These are phyloP conservation scores for Micoletzkya japonica DNA, from an alignment of 2,888 invertebrate genomes.

Conservation along the genomic window DNA sequence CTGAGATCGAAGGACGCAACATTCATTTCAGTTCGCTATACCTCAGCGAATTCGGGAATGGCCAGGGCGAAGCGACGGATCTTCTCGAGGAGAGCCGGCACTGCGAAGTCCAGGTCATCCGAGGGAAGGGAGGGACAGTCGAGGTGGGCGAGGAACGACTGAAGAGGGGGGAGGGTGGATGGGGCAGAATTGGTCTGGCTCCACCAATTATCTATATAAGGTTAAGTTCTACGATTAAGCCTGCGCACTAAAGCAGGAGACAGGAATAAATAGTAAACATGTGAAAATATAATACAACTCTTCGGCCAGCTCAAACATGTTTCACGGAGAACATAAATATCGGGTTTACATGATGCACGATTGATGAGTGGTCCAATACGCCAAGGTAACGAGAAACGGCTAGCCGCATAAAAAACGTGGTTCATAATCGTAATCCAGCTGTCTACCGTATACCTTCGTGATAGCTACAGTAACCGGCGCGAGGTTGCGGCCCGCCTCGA, in stretches of 20 bases:
- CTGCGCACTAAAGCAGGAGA: too few species aligned
- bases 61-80: not conserved
- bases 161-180: not conserved
- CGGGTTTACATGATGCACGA: too few species aligned
- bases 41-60: slow-evolving; percentile 5
- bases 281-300: too few species aligned
- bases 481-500: not conserved
- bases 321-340: too few species aligned
- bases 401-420: too few species aligned
- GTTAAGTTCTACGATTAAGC: too few species aligned
- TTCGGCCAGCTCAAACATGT: too few species aligned
- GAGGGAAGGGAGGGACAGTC: not conserved
- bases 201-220: too few species aligned
- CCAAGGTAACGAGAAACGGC: too few species aligned
- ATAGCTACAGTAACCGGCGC: slow-evolving; percentile 1
- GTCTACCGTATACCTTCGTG: not conserved
- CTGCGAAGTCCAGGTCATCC: not conserved
- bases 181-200: not conserved
- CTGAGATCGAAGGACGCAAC: not conserved
- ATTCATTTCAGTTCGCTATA: not conserved
- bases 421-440: not conserved
- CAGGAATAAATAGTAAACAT: too few species aligned
- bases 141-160: not conserved
- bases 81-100: slow-evolving; percentile 1
- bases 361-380: too few species aligned